A percentile compares a stretch with the other conserved stretches of the same genome.
Conservation (phyloP, 2,797 vertebrate species). For the Sebastes vulpes region DNA sequence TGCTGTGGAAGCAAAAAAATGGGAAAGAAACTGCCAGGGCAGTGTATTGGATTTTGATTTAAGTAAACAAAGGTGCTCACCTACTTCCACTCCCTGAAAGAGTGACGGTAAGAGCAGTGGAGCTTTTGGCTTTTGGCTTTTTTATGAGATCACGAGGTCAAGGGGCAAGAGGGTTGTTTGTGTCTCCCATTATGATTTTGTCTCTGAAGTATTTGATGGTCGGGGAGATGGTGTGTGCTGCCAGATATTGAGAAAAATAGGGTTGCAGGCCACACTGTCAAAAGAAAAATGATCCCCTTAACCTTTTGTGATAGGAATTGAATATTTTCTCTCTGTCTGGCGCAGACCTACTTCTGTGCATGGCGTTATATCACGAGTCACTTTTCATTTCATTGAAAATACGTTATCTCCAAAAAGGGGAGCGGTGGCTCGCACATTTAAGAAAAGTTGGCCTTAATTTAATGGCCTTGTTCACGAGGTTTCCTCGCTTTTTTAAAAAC, state of each 20-base stretch:
- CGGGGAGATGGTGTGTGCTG: not conserved
- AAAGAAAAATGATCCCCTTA: constrained; percentile 55
- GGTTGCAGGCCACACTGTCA: not conserved
- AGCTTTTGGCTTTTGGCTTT: constrained; percentile 42
- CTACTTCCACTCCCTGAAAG: constrained; percentile 26
- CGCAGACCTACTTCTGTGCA: not conserved
- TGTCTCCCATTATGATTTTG: constrained; percentile 56
- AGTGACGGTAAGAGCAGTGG: constrained; percentile 19
- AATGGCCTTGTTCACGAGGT: constrained; percentile 51
- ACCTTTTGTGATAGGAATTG: constrained; percentile 37
- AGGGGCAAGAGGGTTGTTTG: constrained; percentile 54
- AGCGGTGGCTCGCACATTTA: constrained; percentile 12
- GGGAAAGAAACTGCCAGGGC: constrained; percentile 51
- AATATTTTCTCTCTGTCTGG: constrained; percentile 18
- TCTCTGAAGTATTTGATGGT: constrained; percentile 47
- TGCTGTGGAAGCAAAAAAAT: constrained; percentile 55
- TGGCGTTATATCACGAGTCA: constrained; percentile 21
- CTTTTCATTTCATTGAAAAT: constrained; percentile 45
- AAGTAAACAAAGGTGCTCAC: constrained; percentile 76
- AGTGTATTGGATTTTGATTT: constrained; percentile 83
- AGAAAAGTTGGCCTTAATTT: constrained; percentile 42
- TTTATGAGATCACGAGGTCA: constrained; percentile 57
- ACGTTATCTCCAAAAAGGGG: constrained; percentile 13
- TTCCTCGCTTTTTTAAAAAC: constrained; percentile 44
- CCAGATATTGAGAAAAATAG: constrained; percentile 52